phyloP scores from a whole-genome alignment of 2,888 invertebrate species.

The Rhogogaster chlorosoma region DNA sequence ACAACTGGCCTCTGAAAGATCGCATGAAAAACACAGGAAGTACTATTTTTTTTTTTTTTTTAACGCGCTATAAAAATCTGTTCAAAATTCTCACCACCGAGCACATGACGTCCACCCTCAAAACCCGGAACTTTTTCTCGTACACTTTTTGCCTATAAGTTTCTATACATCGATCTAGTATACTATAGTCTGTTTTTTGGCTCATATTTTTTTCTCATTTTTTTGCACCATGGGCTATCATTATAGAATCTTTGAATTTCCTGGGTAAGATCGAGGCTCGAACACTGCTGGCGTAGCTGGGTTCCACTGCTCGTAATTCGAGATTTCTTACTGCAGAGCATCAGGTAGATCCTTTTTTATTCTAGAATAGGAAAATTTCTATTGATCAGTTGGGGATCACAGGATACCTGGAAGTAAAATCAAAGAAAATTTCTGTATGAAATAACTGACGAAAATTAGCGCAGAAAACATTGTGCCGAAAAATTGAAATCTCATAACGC shows the following conservation, averaged over 20 bases:
- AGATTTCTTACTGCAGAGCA: constrained; percentile 14
- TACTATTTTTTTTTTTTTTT: background rate
- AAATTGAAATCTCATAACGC: background rate
- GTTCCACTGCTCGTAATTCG: constrained; percentile 34
- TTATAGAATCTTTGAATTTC: constrained; percentile 29
- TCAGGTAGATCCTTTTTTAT: constrained; percentile 41
- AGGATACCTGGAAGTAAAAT: background rate
- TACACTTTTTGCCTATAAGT: background rate
- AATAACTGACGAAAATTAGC: background rate
- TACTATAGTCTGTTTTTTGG: background rate
- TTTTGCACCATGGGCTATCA: background rate
- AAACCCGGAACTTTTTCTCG: constrained; percentile 39
- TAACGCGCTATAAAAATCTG: constrained; percentile 32
- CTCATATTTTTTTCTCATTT: background rate
- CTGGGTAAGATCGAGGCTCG: background rate
- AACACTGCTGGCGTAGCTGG: background rate
- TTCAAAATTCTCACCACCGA: constrained; percentile 39
- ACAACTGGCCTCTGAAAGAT: constrained; percentile 22
- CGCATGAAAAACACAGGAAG: constrained; percentile 34
- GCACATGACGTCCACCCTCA: constrained; percentile 32
- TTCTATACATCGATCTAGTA: constrained; percentile 12
- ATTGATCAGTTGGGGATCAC: background rate
- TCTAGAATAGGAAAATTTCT: background rate
- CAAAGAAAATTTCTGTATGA: background rate
- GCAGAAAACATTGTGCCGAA: background rate